Percentiles rank a stretch among this genome's conserved stretches.
Conservation (phyloP, 2,113 vertebrate species). For the Microcebus tavaratra region DNA sequence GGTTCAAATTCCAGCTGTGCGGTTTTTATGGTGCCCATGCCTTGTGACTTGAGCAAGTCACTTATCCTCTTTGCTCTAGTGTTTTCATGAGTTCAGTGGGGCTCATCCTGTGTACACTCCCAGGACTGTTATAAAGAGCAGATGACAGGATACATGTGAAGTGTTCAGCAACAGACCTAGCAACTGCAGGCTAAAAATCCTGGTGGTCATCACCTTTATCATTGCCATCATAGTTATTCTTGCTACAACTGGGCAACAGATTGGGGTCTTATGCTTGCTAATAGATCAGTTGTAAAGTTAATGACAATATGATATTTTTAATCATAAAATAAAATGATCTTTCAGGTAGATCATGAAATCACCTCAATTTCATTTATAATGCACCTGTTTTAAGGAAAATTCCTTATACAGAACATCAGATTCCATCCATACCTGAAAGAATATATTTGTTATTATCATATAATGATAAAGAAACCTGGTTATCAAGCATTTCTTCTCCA, state of each 20-base stretch:
- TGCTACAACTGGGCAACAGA: not conserved
- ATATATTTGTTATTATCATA: not conserved
- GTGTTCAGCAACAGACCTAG: not conserved
- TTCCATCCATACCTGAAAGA: not conserved
- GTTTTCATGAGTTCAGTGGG: not conserved
- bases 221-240: not conserved
- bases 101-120: not conserved
- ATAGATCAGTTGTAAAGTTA: not conserved
- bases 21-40: not conserved
- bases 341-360: not conserved
- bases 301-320: not conserved
- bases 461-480: conserved; percentile 1
- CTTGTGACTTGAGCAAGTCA: not conserved
- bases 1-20: not conserved
- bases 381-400: not conserved
- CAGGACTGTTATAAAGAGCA: not conserved
- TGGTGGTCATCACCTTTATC: not conserved
- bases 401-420: not conserved
- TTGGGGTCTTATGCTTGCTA: not conserved
- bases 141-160: not conserved
- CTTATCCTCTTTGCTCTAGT: not conserved
- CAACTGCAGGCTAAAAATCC: not conserved
- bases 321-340: not conserved
- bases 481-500: not conserved
- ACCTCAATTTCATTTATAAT: not conserved